Evolutionary conservation across 2,888 invertebrate genomes (phyloP).

Genomic region (Drosophila nr. medialis): DNA sequence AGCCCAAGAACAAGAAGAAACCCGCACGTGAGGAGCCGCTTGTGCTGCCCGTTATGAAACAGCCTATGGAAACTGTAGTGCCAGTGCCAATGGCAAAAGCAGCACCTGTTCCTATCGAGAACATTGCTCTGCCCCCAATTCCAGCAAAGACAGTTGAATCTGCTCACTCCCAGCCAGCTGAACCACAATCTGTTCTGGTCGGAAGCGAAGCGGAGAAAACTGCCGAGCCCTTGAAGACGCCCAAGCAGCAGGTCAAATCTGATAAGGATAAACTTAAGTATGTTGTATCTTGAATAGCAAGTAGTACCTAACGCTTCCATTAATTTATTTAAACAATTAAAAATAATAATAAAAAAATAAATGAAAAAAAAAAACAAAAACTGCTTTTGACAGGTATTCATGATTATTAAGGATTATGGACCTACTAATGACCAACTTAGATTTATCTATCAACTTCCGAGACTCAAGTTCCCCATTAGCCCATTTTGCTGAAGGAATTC

Average conservation of each 20-base stretch:
- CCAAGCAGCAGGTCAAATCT: slow-evolving; percentile 17
- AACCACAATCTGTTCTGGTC: neutral
- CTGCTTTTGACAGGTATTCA: neutral
- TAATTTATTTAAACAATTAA: slow-evolving; percentile 34
- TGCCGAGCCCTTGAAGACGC: slow-evolving; percentile 23
- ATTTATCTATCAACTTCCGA: neutral
- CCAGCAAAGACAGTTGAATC: slow-evolving; percentile 42
- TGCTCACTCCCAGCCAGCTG: neutral
- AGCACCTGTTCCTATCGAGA: slow-evolving; percentile 18
- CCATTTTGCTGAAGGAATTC: neutral
- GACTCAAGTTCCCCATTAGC: neutral
- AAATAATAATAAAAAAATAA: slow-evolving; percentile 22
- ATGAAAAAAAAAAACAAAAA: neutral
- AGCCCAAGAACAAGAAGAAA: slow-evolving; percentile 23
- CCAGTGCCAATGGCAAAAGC: slow-evolving; percentile 2
- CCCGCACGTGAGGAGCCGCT: slow-evolving; percentile 7
- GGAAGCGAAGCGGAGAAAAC: slow-evolving; percentile 24
- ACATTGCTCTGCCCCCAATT: slow-evolving; percentile 57
- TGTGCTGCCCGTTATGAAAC: slow-evolving; percentile 11
- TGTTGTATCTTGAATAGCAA: slow-evolving; percentile 41
- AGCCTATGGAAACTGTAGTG: slow-evolving; percentile 4
- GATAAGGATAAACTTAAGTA: slow-evolving; percentile 61
- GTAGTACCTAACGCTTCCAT: slow-evolving; percentile 12
- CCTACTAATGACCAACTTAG: neutral
- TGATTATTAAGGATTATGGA: neutral